Evolutionary conservation across 2,797 vertebrate species (phyloP).

Genomic region (Salarias fasciatus): DNA sequence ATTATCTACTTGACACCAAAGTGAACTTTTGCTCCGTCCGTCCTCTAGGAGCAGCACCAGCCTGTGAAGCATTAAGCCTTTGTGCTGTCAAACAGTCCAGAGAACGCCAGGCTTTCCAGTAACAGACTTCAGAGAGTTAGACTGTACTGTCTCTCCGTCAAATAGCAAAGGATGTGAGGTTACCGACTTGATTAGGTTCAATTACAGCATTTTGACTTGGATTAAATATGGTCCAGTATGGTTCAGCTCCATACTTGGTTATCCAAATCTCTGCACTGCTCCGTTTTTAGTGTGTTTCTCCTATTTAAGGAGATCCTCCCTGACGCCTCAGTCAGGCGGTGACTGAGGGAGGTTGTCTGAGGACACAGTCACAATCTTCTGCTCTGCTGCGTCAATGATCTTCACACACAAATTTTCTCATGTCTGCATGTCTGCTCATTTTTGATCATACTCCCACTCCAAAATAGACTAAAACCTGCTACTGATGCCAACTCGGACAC

Average conservation of each 20-base stretch:
- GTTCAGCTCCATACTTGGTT: no score
- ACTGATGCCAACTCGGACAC: not conserved
- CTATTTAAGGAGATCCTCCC: not conserved
- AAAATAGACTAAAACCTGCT: constrained; percentile 19
- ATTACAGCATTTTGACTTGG: not conserved
- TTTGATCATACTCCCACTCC: constrained; percentile 14
- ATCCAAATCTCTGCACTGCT: not conserved
- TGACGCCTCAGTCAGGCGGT: not conserved
- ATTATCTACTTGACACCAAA: not conserved
- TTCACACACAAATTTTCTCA: not conserved
- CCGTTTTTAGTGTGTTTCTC: not conserved
- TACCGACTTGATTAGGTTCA: not conserved
- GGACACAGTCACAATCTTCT: not conserved
- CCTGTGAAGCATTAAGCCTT: not conserved
- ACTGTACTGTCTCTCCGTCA: not conserved
- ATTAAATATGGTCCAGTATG: not conserved
- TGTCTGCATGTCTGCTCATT: not conserved
- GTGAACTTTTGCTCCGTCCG: not conserved
- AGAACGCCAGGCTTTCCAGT: not conserved
- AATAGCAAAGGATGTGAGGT: not conserved
- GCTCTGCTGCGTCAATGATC: constrained; percentile 7
- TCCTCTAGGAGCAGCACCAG: not conserved
- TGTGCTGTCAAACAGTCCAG: not conserved
- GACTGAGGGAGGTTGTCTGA: constrained; percentile 13
- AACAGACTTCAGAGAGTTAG: not conserved